Evolutionary conservation across 2,113 vertebrate species (phyloP), one percentile per base, ranked within the genome.

Genomic region (Rhynchomys soricoides): DNA sequence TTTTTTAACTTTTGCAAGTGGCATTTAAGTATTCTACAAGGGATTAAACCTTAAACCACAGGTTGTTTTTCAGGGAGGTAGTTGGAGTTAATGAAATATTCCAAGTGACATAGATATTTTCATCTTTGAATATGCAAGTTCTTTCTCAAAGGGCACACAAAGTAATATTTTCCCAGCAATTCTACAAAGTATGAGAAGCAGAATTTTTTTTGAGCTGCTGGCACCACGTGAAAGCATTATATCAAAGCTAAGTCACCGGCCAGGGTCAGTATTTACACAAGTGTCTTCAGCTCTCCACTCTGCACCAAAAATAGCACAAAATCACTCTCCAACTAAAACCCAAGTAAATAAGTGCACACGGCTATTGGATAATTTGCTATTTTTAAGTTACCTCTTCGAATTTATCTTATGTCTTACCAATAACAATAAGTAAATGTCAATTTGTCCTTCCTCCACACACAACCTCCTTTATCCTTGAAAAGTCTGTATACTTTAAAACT

Each of bases 11-110:
- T 93, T 96, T 52, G 0, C 75, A 96, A 96, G 87, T 83, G 66
- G 31, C 66, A 82, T 97, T 64, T 97, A 97, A 97, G 92, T 94
- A 97, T 94, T 97, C 92, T 96, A 70, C 95, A 45, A 98, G 71
- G 73, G 91, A 96, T 97, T 96, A 96, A 96, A 71, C 93, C 86
- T 96, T 96, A 89, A 98, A 82, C 97, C 97, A 96, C 95, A 77
- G 91, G 92, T 50, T 64, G 12, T 48, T 96, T 93, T 59, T 92
- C 93, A 97, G 90, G 95, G 90, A 97, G 91, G 88, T 55, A 98
- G 95, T 97, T 83, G 96, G 97, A 97, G 68, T 91, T 98, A 96
- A 95, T 89, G 94, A 98, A 98, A 97, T 52, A 97, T 94, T 97
- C 93, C 94, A 95, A 96, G 71, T 96, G 74, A 95, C 62, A 89